These are phyloP conservation scores for Enteromius viviparus DNA, from an alignment of 2,797 vertebrate genomes.

Conservation along the genomic window DNA sequence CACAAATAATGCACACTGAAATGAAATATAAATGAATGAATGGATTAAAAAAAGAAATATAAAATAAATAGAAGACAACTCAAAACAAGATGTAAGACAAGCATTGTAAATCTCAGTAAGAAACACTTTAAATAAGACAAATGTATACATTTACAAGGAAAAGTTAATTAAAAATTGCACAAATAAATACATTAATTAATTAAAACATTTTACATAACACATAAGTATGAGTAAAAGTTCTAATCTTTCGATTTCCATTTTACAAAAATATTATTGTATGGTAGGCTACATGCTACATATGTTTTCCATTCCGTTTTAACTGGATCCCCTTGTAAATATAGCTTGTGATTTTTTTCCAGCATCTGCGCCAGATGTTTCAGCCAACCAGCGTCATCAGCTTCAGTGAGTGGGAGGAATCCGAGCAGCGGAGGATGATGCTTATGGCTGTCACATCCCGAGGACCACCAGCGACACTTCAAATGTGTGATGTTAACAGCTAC, in stretches of 20 bases:
- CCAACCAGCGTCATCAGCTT: slow-evolving; percentile 71
- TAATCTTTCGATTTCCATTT: not conserved
- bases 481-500: slow-evolving; percentile 62
- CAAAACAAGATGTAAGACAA: not conserved
- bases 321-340: slow-evolving; percentile 32
- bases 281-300: not conserved
- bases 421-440: slow-evolving; percentile 76
- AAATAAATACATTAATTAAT: not conserved
- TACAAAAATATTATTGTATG: not conserved
- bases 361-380: slow-evolving; percentile 77
- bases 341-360: slow-evolving; percentile 66
- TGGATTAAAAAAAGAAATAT: not conserved
- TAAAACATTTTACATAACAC: not conserved
- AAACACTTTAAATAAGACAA: not conserved
- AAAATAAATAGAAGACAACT: not conserved
- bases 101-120: not conserved
- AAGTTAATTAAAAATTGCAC: not conserved
- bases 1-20: not conserved
- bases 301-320: slow-evolving; percentile 24
- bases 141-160: not conserved
- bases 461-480: slow-evolving; percentile 54
- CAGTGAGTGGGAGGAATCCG: slow-evolving; percentile 72
- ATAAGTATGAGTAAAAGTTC: not conserved
- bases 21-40: not conserved
- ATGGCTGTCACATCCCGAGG: slow-evolving; percentile 71